Evolutionary conservation across 2,888 invertebrate genomes (phyloP).

Genomic region (Euphydryas editha): DNA sequence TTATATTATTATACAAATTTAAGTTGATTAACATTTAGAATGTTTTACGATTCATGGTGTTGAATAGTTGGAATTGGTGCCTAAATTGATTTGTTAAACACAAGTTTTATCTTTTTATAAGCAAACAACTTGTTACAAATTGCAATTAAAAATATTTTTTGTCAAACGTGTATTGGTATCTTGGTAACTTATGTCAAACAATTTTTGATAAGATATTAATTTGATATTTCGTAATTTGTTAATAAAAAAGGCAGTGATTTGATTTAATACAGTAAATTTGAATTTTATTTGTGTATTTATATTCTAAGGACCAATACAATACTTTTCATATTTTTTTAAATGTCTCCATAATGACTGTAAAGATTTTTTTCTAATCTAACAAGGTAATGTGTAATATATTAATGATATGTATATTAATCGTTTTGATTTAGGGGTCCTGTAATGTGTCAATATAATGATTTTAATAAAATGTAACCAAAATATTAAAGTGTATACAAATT

Average conservation of each 20-base stretch:
- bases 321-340: slow-evolving; percentile 46
- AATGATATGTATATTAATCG: slow-evolving; percentile 78
- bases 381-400: slow-evolving; percentile 69
- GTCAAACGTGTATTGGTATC: neutral
- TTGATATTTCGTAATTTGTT: slow-evolving; percentile 52
- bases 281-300: slow-evolving; percentile 45
- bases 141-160: slow-evolving; percentile 22
- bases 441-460: slow-evolving; percentile 76
- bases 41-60: slow-evolving; percentile 35
- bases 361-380: slow-evolving; percentile 28
- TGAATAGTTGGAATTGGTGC: slow-evolving; percentile 38
- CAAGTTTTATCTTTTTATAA: slow-evolving; percentile 27
- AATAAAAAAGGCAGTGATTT: slow-evolving; percentile 18
- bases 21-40: slow-evolving; percentile 48
- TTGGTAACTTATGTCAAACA: slow-evolving; percentile 27
- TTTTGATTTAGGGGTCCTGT: slow-evolving; percentile 76
- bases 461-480: slow-evolving; percentile 77
- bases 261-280: slow-evolving; percentile 6
- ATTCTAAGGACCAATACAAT: slow-evolving; percentile 72
- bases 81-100: slow-evolving; percentile 35
- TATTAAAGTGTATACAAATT: slow-evolving; percentile 79
- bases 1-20: slow-evolving; percentile 56
- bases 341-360: slow-evolving; percentile 9
- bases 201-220: slow-evolving; percentile 58
- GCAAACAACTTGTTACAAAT: slow-evolving; percentile 14